These are phyloP conservation scores for Priapulus caudatus DNA, from an alignment of 2,888 invertebrate genomes.

Conservation along the genomic window DNA sequence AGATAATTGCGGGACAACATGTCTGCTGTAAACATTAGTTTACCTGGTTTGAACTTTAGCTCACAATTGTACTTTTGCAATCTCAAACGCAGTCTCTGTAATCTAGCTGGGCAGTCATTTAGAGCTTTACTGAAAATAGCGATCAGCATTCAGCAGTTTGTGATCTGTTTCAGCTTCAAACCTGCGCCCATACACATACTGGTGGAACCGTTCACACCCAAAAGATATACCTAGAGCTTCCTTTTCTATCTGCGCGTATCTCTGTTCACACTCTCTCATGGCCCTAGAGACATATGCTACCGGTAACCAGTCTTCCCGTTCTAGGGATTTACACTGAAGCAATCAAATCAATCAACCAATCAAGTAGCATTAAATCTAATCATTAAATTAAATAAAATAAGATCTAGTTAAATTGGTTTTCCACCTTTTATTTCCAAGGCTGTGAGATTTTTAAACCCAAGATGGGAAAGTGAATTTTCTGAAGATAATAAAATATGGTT, in stretches of 20 bases:
- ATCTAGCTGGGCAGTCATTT: conserved; percentile 30
- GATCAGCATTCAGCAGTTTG: conserved; percentile 33
- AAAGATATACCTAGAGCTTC: too few species aligned
- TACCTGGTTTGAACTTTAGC: conserved; percentile 28
- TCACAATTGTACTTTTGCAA: conserved; percentile 27
- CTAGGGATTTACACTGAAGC: conserved; percentile 23
- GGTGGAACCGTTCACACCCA: too few species aligned
- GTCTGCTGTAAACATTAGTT: conserved; percentile 28
- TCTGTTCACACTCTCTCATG: conserved; percentile 24
- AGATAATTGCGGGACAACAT: conserved; percentile 23
- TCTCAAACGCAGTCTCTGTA: conserved; percentile 33
- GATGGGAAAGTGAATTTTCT: too few species aligned
- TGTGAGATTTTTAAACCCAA: too few species aligned
- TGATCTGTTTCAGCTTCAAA: conserved; percentile 34
- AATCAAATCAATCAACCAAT: too few species aligned
- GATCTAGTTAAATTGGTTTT: too few species aligned
- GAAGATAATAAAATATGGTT: too few species aligned
- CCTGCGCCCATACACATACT: neutral
- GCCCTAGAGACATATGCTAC: conserved; percentile 32
- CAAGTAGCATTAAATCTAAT: too few species aligned
- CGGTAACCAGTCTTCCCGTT: conserved; percentile 24
- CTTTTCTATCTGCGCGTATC: conserved; percentile 37
- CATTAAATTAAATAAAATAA: too few species aligned
- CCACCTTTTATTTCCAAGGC: too few species aligned
- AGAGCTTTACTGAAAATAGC: conserved; percentile 31